Evolutionary conservation across 2,113 vertebrate species (phyloP).

Genomic region (Heterotis niloticus): DNA sequence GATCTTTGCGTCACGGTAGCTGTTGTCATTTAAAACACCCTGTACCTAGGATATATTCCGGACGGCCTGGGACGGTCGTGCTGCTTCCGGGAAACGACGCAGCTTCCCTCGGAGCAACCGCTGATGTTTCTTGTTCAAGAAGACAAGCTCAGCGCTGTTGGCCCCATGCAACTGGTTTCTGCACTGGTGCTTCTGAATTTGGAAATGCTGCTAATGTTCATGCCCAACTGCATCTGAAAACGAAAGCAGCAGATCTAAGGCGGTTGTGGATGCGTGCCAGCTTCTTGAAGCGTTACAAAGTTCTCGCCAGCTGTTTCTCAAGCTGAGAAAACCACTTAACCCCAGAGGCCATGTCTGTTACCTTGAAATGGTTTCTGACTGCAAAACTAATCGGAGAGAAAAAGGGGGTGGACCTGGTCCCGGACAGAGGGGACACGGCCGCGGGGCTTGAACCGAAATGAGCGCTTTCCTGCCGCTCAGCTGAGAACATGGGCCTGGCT

Average conservation of each 20-base stretch:
- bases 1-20: background rate
- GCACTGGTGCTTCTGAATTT: background rate
- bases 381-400: background rate
- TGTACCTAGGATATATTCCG: no score
- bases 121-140: background rate
- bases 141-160: background rate
- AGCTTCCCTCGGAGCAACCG: background rate
- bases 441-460: background rate
- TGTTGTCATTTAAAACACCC: no score
- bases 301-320: background rate
- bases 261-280: background rate
- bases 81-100: background rate
- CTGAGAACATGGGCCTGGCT: background rate
- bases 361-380: slow-evolving; percentile 12
- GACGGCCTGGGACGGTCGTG: background rate
- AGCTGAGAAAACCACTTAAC: background rate
- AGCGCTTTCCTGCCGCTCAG: background rate
- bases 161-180: background rate
- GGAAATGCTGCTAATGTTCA: background rate
- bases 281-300: background rate
- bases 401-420: background rate
- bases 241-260: background rate
- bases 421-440: background rate
- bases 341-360: background rate
- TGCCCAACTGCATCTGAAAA: background rate